A percentile compares a stretch with the other conserved stretches of the same genome.
Evolutionary conservation across 2,888 invertebrate genomes (phyloP).

Genomic region (Eupelmus urozonus): DNA sequence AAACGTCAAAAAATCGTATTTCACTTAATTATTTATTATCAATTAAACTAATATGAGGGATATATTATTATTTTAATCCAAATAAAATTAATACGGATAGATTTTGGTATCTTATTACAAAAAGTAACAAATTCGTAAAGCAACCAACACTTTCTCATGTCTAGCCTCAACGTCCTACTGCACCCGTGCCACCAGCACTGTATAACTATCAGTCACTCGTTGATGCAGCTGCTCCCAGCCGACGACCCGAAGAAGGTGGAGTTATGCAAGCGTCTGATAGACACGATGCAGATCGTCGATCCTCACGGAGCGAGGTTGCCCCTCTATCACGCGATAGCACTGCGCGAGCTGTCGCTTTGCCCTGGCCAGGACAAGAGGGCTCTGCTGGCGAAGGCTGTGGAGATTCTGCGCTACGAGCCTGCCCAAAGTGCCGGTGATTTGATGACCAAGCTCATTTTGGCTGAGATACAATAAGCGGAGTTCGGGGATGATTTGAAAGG

Average conservation of each 20-base stretch:
- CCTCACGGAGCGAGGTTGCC: constrained; percentile 86
- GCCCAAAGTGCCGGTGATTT: constrained; percentile 72
- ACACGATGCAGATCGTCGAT: constrained; percentile 83
- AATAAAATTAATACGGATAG: too few relatives aligned
- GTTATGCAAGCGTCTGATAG: constrained; percentile 83
- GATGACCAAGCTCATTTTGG: constrained; percentile 37
- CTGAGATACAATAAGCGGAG: constrained; percentile 63
- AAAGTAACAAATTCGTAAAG: too few relatives aligned
- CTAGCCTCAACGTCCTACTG: constrained; percentile 78
- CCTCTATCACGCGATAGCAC: constrained; percentile 87
- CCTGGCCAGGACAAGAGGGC: constrained; percentile 65
- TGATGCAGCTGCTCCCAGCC: constrained; percentile 85
- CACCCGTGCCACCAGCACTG: constrained; percentile 92
- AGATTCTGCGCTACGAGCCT: constrained; percentile 73
- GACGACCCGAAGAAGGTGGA: constrained; percentile 82
- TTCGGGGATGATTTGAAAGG: too few relatives aligned
- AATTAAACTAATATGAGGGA: too few relatives aligned
- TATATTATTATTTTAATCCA: too few relatives aligned
- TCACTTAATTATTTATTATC: too few relatives aligned
- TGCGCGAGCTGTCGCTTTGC: constrained; percentile 82
- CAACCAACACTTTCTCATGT: too few relatives aligned
- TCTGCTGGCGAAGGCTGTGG: constrained; percentile 71
- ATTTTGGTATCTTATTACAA: too few relatives aligned
- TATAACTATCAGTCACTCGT: constrained; percentile 88
- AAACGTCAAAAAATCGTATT: neutral